These are phyloP conservation scores for Rapana venosa DNA, from an alignment of 2,888 invertebrate genomes.

Conservation along the genomic window DNA sequence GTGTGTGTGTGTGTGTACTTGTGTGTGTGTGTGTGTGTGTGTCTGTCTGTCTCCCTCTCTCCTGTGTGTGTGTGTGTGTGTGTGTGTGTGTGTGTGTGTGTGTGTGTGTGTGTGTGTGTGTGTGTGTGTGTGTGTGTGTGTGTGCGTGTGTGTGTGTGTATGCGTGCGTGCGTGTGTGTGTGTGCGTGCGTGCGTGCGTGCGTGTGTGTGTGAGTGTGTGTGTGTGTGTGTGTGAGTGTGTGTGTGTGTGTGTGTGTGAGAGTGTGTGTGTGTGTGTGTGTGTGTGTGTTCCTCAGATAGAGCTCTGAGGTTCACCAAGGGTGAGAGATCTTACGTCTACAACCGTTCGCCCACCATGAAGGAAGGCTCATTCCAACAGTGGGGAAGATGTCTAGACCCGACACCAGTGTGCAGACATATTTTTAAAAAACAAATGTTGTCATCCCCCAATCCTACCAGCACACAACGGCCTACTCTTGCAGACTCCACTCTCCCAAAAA, in stretches of 20 bases:
- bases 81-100: neutral
- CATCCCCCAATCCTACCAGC: too few relatives aligned
- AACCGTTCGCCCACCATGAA: too few relatives aligned
- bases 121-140: neutral
- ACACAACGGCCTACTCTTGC: too few relatives aligned
- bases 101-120: slow-evolving; percentile 10
- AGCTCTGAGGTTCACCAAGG: too few relatives aligned
- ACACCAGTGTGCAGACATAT: too few relatives aligned
- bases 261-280: neutral
- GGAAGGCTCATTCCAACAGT: too few relatives aligned
- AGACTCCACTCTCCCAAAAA: too few relatives aligned
- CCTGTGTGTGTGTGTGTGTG: neutral
- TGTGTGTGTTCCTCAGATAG: neutral
- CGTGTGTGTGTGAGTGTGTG: neutral
- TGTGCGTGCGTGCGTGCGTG: neutral
- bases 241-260: too few relatives aligned
- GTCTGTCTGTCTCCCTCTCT: neutral
- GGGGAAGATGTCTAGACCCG: too few relatives aligned
- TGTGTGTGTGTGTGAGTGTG: neutral
- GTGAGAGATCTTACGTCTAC: too few relatives aligned
- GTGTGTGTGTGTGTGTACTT: neutral
- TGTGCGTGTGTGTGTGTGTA: slow-evolving; percentile 1
- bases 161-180: neutral
- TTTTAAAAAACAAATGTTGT: too few relatives aligned
- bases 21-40: neutral